Percentiles rank a stretch among this genome's conserved stretches.
Evolutionary conservation across 2,113 vertebrate species (phyloP).

Genomic region (Petroica traversi): DNA sequence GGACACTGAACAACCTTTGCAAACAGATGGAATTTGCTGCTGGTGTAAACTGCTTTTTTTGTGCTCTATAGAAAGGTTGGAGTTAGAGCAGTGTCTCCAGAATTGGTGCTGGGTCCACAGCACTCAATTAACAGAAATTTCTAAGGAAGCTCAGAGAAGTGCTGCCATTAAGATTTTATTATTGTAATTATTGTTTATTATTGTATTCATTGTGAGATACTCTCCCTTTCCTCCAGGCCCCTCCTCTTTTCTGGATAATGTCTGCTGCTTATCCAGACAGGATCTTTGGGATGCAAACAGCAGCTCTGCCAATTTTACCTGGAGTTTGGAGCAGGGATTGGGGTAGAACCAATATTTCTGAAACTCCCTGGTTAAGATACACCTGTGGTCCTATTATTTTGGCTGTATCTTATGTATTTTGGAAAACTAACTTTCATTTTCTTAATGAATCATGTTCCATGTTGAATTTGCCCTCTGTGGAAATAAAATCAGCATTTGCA

Average conservation of each 20-base stretch:
- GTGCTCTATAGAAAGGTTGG: accelerated
- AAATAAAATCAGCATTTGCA: not conserved
- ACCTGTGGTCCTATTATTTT: not conserved
- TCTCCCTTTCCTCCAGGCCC: accelerated
- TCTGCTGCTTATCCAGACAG: not conserved
- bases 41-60: not conserved
- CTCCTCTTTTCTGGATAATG: not conserved
- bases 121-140: not conserved
- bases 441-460: not conserved
- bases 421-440: not conserved
- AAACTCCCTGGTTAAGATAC: not conserved
- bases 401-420: not conserved
- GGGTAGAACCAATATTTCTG: not conserved
- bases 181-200: accelerated
- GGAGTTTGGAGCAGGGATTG: not conserved
- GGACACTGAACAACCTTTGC: not conserved
- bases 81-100: not conserved
- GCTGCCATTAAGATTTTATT: accelerated
- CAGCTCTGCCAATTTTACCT: not conserved
- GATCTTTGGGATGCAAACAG: not conserved
- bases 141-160: not conserved
- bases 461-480: not conserved
- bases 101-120: not conserved
- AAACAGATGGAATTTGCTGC: not conserved
- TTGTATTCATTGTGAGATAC: not conserved